Evolutionary conservation across 2,113 vertebrate species (phyloP).

Genomic region (Onychostruthus taczanowskii): DNA sequence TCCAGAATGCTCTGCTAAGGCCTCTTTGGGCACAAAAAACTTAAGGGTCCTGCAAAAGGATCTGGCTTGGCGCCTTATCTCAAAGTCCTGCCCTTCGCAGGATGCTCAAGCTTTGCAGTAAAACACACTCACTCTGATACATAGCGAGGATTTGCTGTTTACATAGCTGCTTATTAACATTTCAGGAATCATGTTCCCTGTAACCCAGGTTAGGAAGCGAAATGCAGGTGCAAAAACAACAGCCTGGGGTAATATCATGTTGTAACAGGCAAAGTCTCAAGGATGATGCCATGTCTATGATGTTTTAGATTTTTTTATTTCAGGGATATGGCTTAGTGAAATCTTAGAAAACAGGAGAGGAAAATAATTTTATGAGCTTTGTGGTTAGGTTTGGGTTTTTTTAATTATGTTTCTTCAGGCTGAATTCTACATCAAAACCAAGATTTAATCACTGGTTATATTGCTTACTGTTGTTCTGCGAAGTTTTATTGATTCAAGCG

Average conservation of each 20-base stretch:
- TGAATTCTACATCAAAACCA: constrained; percentile 13
- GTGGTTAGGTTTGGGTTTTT: not conserved
- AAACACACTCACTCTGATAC: not conserved
- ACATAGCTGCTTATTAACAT: constrained; percentile 27
- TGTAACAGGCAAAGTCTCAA: constrained; percentile 28
- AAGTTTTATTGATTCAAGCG: constrained; percentile 38
- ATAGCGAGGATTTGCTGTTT: not conserved
- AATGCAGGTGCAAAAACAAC: constrained; percentile 61
- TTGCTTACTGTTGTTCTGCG: not conserved
- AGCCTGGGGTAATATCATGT: not conserved
- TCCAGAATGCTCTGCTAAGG: constrained; percentile 29
- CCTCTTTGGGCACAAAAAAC: not conserved
- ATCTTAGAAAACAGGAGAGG: not conserved
- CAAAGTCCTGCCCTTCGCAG: not conserved
- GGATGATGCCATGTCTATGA: constrained; percentile 27
- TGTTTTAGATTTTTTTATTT: not conserved
- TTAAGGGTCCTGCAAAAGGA: not conserved
- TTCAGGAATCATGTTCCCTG: constrained; percentile 1
- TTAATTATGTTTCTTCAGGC: constrained; percentile 19
- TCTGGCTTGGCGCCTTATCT: not conserved
- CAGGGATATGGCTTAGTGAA: not conserved
- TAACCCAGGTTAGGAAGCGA: constrained; percentile 45
- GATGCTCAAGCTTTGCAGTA: not conserved
- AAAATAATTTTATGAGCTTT: constrained; percentile 12
- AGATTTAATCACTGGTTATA: constrained; percentile 38